Evolutionary conservation across 2,888 invertebrate genomes (phyloP).

Genomic region (Hemaris fuciformis): DNA sequence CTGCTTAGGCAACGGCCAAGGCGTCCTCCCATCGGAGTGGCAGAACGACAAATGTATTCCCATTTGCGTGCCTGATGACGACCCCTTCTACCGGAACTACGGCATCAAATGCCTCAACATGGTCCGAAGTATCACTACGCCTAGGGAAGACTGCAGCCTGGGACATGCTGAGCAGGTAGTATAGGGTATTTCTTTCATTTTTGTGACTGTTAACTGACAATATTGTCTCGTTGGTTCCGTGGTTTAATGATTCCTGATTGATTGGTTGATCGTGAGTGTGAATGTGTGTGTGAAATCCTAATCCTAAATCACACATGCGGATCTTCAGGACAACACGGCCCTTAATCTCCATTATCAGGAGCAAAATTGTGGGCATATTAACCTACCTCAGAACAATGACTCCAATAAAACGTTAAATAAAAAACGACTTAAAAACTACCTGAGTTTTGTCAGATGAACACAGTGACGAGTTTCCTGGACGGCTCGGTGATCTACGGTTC

Average conservation of each 20-base stretch:
- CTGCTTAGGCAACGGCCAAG: conserved; percentile 68
- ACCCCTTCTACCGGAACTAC: conserved; percentile 74
- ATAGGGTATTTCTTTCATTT: not conserved
- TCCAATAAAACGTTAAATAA: too few relatives aligned
- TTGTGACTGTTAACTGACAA: not conserved
- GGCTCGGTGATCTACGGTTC: conserved; percentile 78
- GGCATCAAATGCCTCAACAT: conserved; percentile 82
- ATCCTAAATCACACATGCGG: too few relatives aligned
- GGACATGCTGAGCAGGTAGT: conserved; percentile 82
- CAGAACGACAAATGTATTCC: conserved; percentile 83
- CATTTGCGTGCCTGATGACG: conserved; percentile 78
- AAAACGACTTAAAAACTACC: not conserved
- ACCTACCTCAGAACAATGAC: too few relatives aligned
- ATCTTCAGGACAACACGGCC: too few relatives aligned
- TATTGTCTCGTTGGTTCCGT: too few relatives aligned
- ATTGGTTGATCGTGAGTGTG: too few relatives aligned
- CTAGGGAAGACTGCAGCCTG: conserved; percentile 78
- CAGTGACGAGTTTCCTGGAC: conserved; percentile 82
- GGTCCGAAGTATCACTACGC: conserved; percentile 81
- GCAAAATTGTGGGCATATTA: too few relatives aligned
- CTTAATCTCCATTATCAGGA: too few relatives aligned
- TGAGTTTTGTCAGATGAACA: conserved; percentile 82
- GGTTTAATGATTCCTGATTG: not conserved
- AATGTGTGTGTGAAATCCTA: too few relatives aligned
- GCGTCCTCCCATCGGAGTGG: conserved; percentile 63